Base-by-base conservation (phyloP, 1,140 invertebrate genomes). In the Ephestia elutella region DNA sequence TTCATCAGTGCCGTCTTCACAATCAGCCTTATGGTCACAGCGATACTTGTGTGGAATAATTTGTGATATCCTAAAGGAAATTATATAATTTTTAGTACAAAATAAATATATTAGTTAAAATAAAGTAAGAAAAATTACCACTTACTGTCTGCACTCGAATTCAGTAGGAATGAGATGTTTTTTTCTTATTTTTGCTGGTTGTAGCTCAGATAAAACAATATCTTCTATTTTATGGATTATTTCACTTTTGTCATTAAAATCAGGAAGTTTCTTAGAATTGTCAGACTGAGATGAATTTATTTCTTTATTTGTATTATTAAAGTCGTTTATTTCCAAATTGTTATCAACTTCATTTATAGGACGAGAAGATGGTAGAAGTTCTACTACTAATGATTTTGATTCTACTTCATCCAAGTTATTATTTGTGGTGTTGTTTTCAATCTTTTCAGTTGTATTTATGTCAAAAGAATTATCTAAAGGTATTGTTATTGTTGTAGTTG, bases 1-100 rank as follows among this genome's bases (percentile, higher is more conserved):
- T 87, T 96, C 96, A 80, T 97, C 96, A 0, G 92, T 93, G 13
- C 92, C 92, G 82, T 97, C 95, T 75, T 95, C 92, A 80, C 96
- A 97, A 71, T 96, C 95, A 15, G 91, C 75, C 44, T 91, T 82
- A 19, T 90, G 90, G 79, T 97, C 90, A 73, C 96, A 97, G 54
- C 91, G 90, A 62, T 90, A 86, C 9, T 70, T 59, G 0, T 88
- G 76, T 0, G 92, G 82, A 20, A 96, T 91, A 11, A 76, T 89
- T 86, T 96, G 94, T 0, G 84, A 67, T 54, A 94, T 90, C 50
- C 93, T 95, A 62, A 21, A 87, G 82, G 55, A 66, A 57, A n/a
- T 28, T 32, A 48, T 49, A 21, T 20, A 56, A 49, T 50, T 19
- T 48, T 48, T 21, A 56, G 50, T 25, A 25, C 2, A 3, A 28